Conservation (phyloP, 1,140 invertebrate species). For the Sarcophaga peregrina region DNA sequence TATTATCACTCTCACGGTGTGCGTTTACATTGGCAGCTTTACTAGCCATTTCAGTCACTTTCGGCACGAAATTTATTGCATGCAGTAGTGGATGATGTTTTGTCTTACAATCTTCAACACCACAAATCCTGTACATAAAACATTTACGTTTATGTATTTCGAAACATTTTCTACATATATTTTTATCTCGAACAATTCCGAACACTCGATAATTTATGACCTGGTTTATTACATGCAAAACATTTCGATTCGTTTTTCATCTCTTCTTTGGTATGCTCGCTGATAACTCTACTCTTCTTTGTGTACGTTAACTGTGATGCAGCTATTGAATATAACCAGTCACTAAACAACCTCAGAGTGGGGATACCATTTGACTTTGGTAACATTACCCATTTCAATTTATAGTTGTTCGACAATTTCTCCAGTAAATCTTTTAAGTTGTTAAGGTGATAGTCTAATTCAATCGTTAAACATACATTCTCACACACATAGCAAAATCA, state of each 20-base stretch:
- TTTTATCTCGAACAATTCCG: conserved; percentile 18
- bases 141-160: background rate
- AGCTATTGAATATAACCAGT: conserved; percentile 16
- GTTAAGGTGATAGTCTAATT: background rate
- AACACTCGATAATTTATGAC: background rate
- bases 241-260: background rate
- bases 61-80: no score
- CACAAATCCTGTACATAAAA: background rate
- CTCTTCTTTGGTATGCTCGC: background rate
- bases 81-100: background rate
- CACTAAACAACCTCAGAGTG: conserved; percentile 11
- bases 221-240: background rate
- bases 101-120: no score
- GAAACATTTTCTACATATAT: conserved; percentile 16
- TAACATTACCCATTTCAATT: conserved; percentile 24
- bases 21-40: no score
- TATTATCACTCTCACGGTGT: background rate
- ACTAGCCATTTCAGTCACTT: no score
- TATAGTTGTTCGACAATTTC: conserved; percentile 20
- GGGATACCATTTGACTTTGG: background rate
- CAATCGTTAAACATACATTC: conserved; percentile 15
- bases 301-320: background rate
- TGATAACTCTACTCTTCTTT: background rate
- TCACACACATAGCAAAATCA: conserved; percentile 28
- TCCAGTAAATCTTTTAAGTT: conserved; percentile 26